Evolutionary conservation across 1,140 invertebrate species (phyloP).

Genomic region (Formica exsecta): DNA sequence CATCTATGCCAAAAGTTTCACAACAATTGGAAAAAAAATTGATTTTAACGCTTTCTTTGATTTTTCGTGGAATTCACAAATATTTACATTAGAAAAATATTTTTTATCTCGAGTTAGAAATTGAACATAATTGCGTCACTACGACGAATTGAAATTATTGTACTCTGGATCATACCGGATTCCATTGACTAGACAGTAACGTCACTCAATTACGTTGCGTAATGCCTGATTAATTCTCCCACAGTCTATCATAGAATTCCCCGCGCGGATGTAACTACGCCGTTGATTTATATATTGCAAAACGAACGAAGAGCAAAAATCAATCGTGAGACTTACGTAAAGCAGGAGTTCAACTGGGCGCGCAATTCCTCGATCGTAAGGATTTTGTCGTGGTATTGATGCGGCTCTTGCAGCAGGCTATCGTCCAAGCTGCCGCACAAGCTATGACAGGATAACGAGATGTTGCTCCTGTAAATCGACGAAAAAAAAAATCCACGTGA

Average conservation of each 20-base stretch:
- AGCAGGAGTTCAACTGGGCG: constrained; percentile 91
- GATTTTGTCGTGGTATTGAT: constrained; percentile 86
- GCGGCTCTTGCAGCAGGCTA: constrained; percentile 79
- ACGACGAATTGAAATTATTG: constrained; percentile 6
- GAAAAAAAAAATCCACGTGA: constrained; percentile 2
- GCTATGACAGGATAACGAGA: constrained; percentile 82
- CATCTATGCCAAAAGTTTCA: not conserved
- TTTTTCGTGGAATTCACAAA: not conserved
- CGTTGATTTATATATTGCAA: not conserved
- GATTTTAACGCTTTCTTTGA: not conserved
- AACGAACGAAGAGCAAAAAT: constrained; percentile 10
- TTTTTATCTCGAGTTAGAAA: not conserved
- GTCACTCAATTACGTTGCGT: constrained; percentile 65
- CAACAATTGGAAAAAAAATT: not conserved
- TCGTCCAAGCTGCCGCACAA: constrained; percentile 79
- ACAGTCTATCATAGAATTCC: not conserved
- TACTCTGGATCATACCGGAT: constrained; percentile 80
- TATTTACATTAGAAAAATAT: not conserved
- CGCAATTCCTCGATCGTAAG: constrained; percentile 92
- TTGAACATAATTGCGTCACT: not conserved
- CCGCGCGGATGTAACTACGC: not conserved
- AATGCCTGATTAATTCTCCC: constrained; percentile 63
- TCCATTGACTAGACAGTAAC: constrained; percentile 76
- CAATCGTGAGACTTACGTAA: constrained; percentile 87
- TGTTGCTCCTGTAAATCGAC: constrained; percentile 81